Percentiles rank a stretch among this genome's conserved stretches.
Conservation (phyloP, 2,113 vertebrate genomes). For the Hippocampus abdominalis region DNA sequence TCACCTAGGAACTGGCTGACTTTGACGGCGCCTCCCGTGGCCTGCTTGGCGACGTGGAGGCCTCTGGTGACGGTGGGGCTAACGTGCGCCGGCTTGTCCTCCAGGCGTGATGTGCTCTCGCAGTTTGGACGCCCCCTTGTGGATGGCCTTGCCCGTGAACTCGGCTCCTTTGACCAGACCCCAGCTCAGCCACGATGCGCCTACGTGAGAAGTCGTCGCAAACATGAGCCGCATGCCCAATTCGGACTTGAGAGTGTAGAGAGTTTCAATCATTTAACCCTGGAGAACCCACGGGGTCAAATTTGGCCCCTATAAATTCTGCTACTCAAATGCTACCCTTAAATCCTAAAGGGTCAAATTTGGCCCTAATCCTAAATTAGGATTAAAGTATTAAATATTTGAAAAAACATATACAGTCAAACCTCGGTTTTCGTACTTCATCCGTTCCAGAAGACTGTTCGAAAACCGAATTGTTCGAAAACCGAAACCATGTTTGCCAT, state of each 20-base stretch:
- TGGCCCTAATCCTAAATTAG: no score
- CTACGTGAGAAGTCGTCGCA: slow-evolving; percentile 63
- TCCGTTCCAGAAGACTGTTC: no score
- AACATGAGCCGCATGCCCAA: neutral
- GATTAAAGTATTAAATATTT: no score
- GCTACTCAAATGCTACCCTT: no score
- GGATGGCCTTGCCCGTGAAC: slow-evolving; percentile 91
- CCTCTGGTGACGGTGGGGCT: slow-evolving; percentile 85
- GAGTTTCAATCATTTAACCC: no score
- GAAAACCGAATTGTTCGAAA: no score
- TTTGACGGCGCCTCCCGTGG: slow-evolving; percentile 92
- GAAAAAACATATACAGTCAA: no score
- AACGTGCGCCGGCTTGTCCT: slow-evolving; percentile 87
- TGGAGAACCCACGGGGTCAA: no score
- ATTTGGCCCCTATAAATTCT: no score
- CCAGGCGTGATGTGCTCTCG: slow-evolving; percentile 92
- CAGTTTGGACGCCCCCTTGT: slow-evolving; percentile 91
- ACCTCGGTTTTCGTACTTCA: no score
- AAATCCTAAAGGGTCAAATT: no score
- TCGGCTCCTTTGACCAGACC: slow-evolving; percentile 94
- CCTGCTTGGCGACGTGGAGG: slow-evolving; percentile 91
- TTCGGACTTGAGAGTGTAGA: neutral
- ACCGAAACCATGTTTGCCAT: no score
- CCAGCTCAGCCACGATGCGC: slow-evolving; percentile 97
- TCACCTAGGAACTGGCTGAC: slow-evolving; percentile 97